Conservation (phyloP, 1,140 invertebrate genomes). For the Steinernema feltiae region DNA sequence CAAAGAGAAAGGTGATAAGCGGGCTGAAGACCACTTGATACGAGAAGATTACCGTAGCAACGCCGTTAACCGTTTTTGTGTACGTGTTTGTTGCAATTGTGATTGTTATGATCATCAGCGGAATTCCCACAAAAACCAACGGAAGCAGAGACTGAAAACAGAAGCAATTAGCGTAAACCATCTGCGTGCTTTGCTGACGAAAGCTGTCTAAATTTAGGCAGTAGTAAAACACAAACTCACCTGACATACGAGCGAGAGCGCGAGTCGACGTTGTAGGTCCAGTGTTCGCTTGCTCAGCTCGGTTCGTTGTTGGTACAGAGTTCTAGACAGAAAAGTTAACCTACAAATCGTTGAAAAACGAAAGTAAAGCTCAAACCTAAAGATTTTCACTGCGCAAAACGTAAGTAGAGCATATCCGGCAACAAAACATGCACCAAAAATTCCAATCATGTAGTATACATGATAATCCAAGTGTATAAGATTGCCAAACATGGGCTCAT, state of each 20-base stretch:
- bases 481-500: slow-evolving; percentile 21
- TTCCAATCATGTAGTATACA: slow-evolving; percentile 17
- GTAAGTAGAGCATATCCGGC: slow-evolving; percentile 10
- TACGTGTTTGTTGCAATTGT: slow-evolving; percentile 20
- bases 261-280: slow-evolving; percentile 17
- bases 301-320: neutral
- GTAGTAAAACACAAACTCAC: slow-evolving; percentile 9
- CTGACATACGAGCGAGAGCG: slow-evolving; percentile 18
- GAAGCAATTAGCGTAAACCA: neutral
- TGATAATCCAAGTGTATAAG: slow-evolving; percentile 18
- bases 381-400: slow-evolving; percentile 17
- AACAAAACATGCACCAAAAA: neutral
- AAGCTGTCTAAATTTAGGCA: no score
- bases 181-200: no score
- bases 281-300: slow-evolving; percentile 16
- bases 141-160: slow-evolving; percentile 17
- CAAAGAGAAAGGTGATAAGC: slow-evolving; percentile 24
- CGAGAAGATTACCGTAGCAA: slow-evolving; percentile 24
- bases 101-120: slow-evolving; percentile 12
- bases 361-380: neutral
- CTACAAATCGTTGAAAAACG: neutral
- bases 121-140: slow-evolving; percentile 19
- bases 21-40: slow-evolving; percentile 18
- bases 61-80: slow-evolving; percentile 9
- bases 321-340: neutral